phyloP scores from a whole-genome alignment of 2,113 vertebrate genomes.

The Phyllopteryx taeniolatus region DNA sequence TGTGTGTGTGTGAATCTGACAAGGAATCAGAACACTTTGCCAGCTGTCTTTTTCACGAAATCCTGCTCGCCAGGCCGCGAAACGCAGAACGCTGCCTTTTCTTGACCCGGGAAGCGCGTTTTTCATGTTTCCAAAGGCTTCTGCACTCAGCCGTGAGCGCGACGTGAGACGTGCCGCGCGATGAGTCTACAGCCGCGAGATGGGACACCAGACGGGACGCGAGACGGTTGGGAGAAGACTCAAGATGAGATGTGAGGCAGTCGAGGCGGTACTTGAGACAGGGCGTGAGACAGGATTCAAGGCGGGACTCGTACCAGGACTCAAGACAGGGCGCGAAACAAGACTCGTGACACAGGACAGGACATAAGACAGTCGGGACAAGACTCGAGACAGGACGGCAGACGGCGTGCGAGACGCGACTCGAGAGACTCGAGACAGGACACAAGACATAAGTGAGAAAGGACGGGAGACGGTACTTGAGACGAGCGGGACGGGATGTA shows the following conservation, averaged over 20 bases:
- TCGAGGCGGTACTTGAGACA: neutral
- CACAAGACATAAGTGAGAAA: neutral
- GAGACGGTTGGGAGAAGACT: neutral
- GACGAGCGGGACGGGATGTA: too few species aligned
- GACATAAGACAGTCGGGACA: neutral
- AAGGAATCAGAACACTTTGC: neutral
- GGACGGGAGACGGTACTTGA: too few species aligned
- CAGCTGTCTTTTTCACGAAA: neutral
- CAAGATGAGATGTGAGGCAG: neutral
- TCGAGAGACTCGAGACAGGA: neutral
- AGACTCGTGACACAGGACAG: neutral
- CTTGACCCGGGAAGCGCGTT: neutral
- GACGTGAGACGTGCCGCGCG: too few species aligned
- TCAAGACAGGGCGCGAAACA: too few species aligned
- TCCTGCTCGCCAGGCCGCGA: neutral
- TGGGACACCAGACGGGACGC: too few species aligned
- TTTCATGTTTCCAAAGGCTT: neutral
- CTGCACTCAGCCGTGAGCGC: too few species aligned
- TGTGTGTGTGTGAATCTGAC: neutral
- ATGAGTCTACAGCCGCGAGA: too few species aligned
- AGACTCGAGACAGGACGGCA: neutral
- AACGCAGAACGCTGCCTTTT: neutral
- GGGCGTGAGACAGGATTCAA: neutral
- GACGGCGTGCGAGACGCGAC: neutral
- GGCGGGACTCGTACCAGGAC: neutral